A percentile compares a stretch with the other conserved stretches of the same genome.
Conservation (phyloP, 2,888 invertebrate genomes). For the Agelastica alni region DNA sequence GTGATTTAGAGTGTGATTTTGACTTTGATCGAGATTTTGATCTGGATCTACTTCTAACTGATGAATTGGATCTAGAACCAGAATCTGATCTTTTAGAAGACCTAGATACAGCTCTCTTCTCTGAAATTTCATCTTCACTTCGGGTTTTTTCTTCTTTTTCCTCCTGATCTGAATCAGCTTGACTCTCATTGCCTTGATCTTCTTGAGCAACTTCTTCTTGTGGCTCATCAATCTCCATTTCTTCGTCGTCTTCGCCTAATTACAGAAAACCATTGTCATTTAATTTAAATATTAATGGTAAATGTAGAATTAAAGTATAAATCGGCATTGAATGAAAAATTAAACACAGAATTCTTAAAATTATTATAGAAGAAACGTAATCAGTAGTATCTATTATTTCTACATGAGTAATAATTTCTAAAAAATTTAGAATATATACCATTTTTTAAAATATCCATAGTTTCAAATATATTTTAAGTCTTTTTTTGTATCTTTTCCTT, state of each 20-base stretch:
- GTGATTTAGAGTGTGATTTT: conserved; percentile 46
- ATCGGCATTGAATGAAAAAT: too few relatives aligned
- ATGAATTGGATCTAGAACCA: conserved; percentile 49
- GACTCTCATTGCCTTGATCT: conserved; percentile 60
- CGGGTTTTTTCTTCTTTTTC: conserved; percentile 50
- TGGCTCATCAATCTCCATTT: conserved; percentile 57
- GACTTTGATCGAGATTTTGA: conserved; percentile 47
- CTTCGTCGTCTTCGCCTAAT: conserved; percentile 64
- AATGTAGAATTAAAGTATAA: background rate
- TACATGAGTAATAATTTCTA: too few relatives aligned
- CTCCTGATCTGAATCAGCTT: conserved; percentile 58
- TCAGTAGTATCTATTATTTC: too few relatives aligned
- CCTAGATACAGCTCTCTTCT: conserved; percentile 40
- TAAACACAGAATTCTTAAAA: too few relatives aligned
- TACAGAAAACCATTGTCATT: too few relatives aligned
- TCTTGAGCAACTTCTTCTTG: conserved; percentile 66
- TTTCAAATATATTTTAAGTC: too few relatives aligned
- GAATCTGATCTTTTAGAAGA: conserved; percentile 52
- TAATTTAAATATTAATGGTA: background rate
- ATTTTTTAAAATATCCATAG: too few relatives aligned
- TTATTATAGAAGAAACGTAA: too few relatives aligned
- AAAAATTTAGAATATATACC: too few relatives aligned
- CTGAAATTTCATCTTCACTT: conserved; percentile 50
- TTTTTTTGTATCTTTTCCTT: too few relatives aligned
- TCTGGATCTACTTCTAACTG: conserved; percentile 45